Evolutionary conservation across 1,140 invertebrate species (phyloP).

Genomic region (Gonatopus flavifemur): DNA sequence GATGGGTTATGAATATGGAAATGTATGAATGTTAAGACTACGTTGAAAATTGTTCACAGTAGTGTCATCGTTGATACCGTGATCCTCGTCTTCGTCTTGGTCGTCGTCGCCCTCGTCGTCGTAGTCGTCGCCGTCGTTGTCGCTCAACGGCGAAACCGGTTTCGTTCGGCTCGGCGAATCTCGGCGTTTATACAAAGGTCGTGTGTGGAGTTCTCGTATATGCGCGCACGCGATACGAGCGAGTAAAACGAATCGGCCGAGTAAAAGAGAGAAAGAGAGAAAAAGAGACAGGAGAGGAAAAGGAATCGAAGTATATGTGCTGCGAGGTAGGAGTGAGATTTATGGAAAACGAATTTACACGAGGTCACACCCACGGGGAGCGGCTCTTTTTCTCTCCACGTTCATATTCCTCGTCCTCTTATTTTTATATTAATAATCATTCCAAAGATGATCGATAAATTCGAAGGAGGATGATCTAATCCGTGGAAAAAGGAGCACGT

Average conservation of each 20-base stretch:
- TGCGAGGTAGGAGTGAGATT: conserved; percentile 39
- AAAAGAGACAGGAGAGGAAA: conserved; percentile 7
- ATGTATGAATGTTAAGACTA: no score
- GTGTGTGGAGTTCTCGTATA: no score
- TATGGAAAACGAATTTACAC: conserved; percentile 47
- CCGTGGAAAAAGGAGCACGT: no score
- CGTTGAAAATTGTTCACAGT: conserved; percentile 36
- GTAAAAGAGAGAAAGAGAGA: neutral
- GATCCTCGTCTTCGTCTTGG: no score
- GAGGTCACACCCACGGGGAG: conserved; percentile 41
- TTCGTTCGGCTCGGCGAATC: conserved; percentile 45
- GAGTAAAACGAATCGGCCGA: neutral
- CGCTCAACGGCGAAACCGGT: conserved; percentile 43
- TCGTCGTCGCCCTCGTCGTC: no score
- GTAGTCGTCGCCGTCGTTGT: no score
- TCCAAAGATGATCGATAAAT: no score
- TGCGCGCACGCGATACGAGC: conserved; percentile 12
- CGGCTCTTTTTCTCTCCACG: conserved; percentile 26
- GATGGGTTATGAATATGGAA: no score
- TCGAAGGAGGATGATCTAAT: no score
- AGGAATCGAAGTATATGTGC: conserved; percentile 1
- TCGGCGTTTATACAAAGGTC: conserved; percentile 37
- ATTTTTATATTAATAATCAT: no score
- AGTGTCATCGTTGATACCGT: no score
- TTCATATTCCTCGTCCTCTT: no score